Conservation (phyloP, 2,888 invertebrate genomes). For the Drosophila planitibia region DNA sequence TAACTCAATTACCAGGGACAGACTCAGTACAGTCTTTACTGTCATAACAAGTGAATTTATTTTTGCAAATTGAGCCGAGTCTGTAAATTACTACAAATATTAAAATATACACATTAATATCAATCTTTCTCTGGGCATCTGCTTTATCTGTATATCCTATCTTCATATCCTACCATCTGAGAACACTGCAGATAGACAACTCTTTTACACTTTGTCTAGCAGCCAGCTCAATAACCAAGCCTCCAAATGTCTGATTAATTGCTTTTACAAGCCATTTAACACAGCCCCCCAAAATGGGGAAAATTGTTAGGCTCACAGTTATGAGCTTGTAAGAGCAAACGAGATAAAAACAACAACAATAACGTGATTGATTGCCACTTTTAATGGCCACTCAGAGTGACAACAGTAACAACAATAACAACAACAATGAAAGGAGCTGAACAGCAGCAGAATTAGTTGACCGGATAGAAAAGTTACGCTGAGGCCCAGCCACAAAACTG, state of each 20-base stretch:
- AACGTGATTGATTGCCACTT: slow-evolving; percentile 59
- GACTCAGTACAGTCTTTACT: neutral
- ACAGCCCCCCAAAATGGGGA: slow-evolving; percentile 36
- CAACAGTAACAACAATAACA: slow-evolving; percentile 5
- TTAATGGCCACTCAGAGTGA: slow-evolving; percentile 37
- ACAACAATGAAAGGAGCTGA: slow-evolving; percentile 2
- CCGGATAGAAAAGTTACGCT: slow-evolving; percentile 14
- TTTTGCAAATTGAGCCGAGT: neutral
- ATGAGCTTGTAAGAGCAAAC: slow-evolving; percentile 43
- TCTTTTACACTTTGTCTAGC: neutral
- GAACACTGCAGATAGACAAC: neutral
- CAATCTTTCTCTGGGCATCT: neutral
- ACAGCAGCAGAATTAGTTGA: slow-evolving; percentile 10
- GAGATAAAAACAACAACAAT: neutral
- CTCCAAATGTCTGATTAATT: slow-evolving; percentile 54
- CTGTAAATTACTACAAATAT: neutral
- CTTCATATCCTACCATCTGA: neutral
- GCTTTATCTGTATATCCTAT: neutral
- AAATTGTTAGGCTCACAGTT: slow-evolving; percentile 38
- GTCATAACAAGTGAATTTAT: neutral
- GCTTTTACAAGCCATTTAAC: slow-evolving; percentile 37
- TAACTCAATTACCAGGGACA: neutral
- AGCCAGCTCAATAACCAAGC: slow-evolving; percentile 31
- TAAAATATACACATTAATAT: neutral
- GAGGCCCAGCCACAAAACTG: slow-evolving; percentile 16